Percentiles rank a stretch among this genome's conserved stretches.
phyloP scores from a whole-genome alignment of 2,113 vertebrate genomes.

The Phrynosoma blainvillii region DNA sequence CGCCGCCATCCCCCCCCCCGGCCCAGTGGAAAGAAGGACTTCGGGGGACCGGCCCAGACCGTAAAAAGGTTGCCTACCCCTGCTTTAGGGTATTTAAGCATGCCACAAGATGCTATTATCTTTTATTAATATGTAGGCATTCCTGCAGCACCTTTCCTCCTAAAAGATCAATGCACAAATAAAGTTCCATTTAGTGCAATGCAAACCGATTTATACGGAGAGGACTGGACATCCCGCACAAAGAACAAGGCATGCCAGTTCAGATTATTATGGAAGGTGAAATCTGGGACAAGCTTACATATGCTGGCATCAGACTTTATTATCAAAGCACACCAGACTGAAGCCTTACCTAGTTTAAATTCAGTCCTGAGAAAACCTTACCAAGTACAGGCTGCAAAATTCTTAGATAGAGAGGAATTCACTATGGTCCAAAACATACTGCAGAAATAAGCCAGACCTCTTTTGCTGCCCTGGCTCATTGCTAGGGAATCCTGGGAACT shows the following conservation, averaged over 20 bases:
- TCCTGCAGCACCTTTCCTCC: background rate
- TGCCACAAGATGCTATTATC: no score
- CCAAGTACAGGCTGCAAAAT: background rate
- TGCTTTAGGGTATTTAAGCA: no score
- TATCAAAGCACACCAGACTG: background rate
- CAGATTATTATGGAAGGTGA: background rate
- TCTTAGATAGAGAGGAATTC: background rate
- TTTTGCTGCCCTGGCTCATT: no score
- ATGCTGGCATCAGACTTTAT: constrained; percentile 5
- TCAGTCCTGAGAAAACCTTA: background rate
- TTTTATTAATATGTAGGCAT: background rate
- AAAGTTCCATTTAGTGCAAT: fast-evolving
- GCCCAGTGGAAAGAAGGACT: no score
- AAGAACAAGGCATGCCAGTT: background rate
- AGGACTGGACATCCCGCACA: background rate
- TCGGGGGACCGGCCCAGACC: no score
- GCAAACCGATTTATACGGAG: background rate
- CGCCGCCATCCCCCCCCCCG: no score
- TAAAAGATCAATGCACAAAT: background rate
- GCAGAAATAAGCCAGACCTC: no score
- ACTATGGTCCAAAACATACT: background rate
- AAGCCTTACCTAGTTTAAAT: background rate
- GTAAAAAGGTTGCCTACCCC: no score
- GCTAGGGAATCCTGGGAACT: no score
- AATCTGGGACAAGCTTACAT: background rate